Conservation (phyloP, 2,888 invertebrate genomes). For the Cheilosia scutellata region DNA sequence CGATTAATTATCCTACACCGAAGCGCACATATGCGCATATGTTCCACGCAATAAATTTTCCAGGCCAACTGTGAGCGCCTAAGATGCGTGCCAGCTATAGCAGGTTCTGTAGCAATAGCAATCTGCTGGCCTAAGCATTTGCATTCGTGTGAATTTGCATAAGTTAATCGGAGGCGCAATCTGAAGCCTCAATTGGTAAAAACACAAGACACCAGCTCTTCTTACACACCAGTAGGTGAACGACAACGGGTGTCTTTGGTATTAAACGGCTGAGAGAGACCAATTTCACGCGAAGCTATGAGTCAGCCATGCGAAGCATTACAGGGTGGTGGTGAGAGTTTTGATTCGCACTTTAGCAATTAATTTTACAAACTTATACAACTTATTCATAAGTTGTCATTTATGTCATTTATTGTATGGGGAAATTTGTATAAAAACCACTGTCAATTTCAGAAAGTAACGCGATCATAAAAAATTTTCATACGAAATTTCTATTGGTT, state of each 20-base stretch:
- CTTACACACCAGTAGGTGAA: conserved; percentile 25
- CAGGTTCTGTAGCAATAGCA: conserved; percentile 24
- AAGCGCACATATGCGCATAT: conserved; percentile 50
- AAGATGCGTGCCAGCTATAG: conserved; percentile 46
- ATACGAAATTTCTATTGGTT: too few species aligned
- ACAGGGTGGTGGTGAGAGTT: conserved; percentile 32
- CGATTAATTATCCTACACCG: conserved; percentile 55
- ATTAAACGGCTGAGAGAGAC: conserved; percentile 49
- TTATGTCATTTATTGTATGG: too few species aligned
- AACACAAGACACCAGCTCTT: background rate
- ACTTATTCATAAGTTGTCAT: too few species aligned
- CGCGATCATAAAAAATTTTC: too few species aligned
- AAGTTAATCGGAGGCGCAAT: conserved; percentile 68
- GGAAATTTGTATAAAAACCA: too few species aligned
- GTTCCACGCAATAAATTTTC: conserved; percentile 74
- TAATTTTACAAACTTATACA: too few species aligned
- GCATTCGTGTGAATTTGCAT: conserved; percentile 72
- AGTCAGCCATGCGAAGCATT: conserved; percentile 40
- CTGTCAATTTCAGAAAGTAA: too few species aligned
- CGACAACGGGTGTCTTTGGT: conserved; percentile 47
- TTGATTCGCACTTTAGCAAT: background rate
- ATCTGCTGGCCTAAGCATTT: conserved; percentile 30
- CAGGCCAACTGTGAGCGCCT: conserved; percentile 43
- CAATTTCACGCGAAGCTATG: conserved; percentile 43
- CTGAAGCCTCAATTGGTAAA: conserved; percentile 51